phyloP scores from a whole-genome alignment of 2,113 vertebrate species.

The Mustela lutreola region DNA sequence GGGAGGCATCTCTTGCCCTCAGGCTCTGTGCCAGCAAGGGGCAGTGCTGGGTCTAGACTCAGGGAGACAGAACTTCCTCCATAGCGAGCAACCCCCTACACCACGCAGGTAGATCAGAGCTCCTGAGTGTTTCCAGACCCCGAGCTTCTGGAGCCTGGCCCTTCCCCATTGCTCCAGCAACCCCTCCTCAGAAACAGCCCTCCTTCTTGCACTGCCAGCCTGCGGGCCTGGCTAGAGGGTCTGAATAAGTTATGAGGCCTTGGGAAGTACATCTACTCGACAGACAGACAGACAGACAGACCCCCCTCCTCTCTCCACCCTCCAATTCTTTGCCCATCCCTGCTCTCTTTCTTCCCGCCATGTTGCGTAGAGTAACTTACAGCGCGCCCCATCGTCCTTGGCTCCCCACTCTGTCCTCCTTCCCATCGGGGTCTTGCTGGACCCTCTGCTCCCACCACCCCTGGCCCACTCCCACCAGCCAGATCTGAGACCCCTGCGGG shows the following conservation, averaged over 20 bases:
- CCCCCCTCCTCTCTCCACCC: neutral
- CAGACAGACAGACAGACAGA: neutral
- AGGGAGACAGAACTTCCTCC: neutral
- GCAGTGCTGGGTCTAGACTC: neutral
- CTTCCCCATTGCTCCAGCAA: neutral
- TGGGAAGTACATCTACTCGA: no score
- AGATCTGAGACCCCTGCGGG: neutral
- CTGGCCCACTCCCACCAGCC: neutral
- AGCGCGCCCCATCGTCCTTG: no score
- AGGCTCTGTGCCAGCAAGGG: neutral
- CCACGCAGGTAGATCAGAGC: fast-evolving
- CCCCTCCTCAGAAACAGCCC: neutral
- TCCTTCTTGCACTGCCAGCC: neutral
- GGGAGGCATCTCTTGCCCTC: neutral
- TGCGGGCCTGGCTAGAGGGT: neutral
- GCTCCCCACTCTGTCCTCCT: neutral
- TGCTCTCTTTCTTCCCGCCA: neutral
- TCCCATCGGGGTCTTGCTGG: neutral
- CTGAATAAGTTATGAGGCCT: neutral
- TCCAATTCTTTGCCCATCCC: no score
- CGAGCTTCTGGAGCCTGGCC: neutral
- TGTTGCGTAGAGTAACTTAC: neutral
- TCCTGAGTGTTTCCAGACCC: neutral
- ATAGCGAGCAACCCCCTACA: no score
- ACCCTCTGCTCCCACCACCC: neutral